Conservation (phyloP, 92 coral and sea anemone species). For the Epizoanthus stellaris region DNA sequence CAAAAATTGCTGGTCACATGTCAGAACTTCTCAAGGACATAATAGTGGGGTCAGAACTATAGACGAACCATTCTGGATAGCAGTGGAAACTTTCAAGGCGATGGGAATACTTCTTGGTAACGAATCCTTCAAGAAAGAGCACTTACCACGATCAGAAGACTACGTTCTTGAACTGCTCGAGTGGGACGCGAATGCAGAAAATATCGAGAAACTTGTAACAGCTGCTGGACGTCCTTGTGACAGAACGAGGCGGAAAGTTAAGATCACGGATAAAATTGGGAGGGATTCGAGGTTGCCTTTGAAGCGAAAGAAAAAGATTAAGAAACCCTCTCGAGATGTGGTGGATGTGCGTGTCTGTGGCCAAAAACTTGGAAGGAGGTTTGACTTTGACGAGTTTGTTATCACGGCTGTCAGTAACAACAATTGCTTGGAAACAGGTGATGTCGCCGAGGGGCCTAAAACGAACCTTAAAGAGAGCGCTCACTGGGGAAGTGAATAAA, state of each 20-base stretch:
- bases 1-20: not conserved
- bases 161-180: not conserved
- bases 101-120: not conserved
- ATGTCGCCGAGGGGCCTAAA: not conserved
- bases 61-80: not conserved
- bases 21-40: no score
- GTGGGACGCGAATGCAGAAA: not conserved
- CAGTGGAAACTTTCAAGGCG: not conserved
- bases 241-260: not conserved
- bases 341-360: not conserved
- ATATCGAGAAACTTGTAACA: not conserved
- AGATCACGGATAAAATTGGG: not conserved
- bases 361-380: not conserved
- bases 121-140: not conserved
- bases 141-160: not conserved
- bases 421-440: not conserved
- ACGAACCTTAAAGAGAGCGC: not conserved
- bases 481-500: not conserved
- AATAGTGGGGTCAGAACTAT: no score
- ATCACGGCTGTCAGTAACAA: not conserved
- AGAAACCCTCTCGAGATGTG: not conserved
- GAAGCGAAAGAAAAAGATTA: not conserved
- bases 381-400: slow-evolving; percentile 12
- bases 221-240: not conserved
- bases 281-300: not conserved